phyloP scores from a whole-genome alignment of 2,113 vertebrate genomes.

The Lophochroa leadbeateri region DNA sequence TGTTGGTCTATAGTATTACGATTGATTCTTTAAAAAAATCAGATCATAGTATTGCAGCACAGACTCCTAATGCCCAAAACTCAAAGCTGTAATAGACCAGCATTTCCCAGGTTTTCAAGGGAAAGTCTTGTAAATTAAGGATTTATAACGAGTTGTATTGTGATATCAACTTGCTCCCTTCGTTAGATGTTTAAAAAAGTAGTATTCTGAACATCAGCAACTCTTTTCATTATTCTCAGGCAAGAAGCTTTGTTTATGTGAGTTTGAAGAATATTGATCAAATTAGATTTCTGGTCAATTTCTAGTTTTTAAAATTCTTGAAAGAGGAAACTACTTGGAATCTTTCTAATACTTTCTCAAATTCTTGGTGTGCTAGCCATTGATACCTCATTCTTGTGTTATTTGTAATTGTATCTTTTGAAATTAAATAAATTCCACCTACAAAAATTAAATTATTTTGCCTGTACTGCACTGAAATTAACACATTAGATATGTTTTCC shows the following conservation, averaged over 20 bases:
- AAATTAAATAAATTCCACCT: not conserved
- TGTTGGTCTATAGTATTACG: not conserved
- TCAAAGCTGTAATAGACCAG: not conserved
- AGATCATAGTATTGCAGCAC: not conserved
- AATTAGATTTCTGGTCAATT: not conserved
- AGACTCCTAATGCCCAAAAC: not conserved
- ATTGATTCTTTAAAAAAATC: not conserved
- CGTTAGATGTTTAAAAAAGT: not conserved
- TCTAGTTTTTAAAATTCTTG: not conserved
- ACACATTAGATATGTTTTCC: not conserved
- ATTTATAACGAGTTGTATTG: not conserved
- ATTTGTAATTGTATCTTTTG: not conserved
- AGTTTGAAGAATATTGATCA: not conserved
- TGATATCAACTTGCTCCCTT: not conserved
- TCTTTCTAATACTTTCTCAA: not conserved
- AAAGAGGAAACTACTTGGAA: not conserved
- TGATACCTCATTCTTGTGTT: not conserved
- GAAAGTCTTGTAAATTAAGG: not conserved
- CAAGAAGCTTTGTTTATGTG: not conserved
- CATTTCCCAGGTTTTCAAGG: not conserved
- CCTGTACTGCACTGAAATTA: not conserved
- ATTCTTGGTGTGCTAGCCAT: rapidly evolving
- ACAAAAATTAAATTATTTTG: not conserved
- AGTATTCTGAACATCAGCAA: not conserved
- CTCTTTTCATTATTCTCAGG: not conserved